Evolutionary conservation across 2,113 vertebrate genomes (phyloP), one percentile per base, ranked within the genome.

Genomic region (Percina caprodes): DNA sequence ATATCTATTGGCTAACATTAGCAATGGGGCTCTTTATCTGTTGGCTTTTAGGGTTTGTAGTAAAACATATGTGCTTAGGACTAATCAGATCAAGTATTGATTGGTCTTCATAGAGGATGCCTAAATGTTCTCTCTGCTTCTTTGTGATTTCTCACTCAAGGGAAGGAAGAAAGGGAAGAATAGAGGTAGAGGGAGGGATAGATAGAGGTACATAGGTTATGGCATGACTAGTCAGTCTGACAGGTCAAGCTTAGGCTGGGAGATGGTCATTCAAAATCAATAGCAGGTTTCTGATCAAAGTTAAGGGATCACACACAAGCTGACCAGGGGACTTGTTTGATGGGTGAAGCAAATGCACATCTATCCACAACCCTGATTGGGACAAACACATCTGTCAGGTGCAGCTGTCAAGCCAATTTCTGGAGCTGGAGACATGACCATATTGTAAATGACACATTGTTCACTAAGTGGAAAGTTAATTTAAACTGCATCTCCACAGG

Each of bases 41-140:
- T 45, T 58, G 63, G 67, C 68, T 85, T 82, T 92, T 74, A 86
- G 70, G 79, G 86, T 61, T 83, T 66, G 86, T 69, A 79, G 70
- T 74, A 69, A 83, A 88, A 89, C 74, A 45, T 80, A 80, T 81
- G 74, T 69, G 81, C 72, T 51, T 74, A 66, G 86, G 80, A 49
- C 81, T 91, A 92, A 93, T 93, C 86, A 90, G 76, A 92, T 91
- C 84, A 86, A 48, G 70, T 88, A 92, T 92, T 62, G 88, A 93
- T 88, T 77, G 80, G 72, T 79, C 75, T 88, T 87, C 81, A 83
- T 77, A 70, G 74, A 78, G 69, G 56, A 86, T 61, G 75, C 77
- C 77, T 85, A 86, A 91, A 91, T 80, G 77, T 74, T 82, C 52
- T 82, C 35, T 51, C 71, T 63, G 70, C 78, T 88, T 54, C 61